phyloP scores from a whole-genome alignment of 2,113 vertebrate species.

The Prunella fulvescens region DNA sequence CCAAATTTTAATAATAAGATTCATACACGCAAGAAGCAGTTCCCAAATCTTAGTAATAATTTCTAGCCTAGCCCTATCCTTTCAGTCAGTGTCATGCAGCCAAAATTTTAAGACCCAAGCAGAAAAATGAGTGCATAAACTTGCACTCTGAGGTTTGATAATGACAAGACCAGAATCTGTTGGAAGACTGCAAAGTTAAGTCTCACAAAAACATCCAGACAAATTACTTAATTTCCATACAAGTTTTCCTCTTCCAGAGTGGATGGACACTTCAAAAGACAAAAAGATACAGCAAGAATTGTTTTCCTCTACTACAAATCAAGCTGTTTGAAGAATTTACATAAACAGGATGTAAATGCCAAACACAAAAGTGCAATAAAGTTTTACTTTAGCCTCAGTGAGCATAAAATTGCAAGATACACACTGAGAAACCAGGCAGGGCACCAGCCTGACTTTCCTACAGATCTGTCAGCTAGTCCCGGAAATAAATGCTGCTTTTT shows the following conservation, averaged over 20 bases:
- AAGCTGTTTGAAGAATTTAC: conserved; percentile 60
- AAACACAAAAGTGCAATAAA: conserved; percentile 45
- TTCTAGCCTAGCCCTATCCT: background rate
- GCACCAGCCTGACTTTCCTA: background rate
- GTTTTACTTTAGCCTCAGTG: conserved; percentile 30
- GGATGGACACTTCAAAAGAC: conserved; percentile 62
- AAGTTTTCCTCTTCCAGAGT: conserved; percentile 35
- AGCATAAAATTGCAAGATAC: background rate
- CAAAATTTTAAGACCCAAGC: background rate
- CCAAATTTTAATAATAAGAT: background rate
- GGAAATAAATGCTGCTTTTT: background rate
- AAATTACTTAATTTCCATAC: conserved; percentile 68
- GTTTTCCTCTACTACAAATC: conserved; percentile 56
- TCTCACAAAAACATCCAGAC: conserved; percentile 44
- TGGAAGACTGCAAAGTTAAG: conserved; percentile 36
- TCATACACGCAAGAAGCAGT: background rate
- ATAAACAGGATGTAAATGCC: conserved; percentile 63
- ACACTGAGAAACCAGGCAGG: background rate
- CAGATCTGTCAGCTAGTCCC: background rate
- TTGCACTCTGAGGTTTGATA: conserved; percentile 4
- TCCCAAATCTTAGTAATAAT: background rate
- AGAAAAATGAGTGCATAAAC: background rate
- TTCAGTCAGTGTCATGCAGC: background rate
- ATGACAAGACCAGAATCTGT: conserved; percentile 20
- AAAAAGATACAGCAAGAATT: conserved; percentile 54